Evolutionary conservation across 2,888 invertebrate genomes (phyloP), one percentile per base, ranked within the genome.

Genomic region (Carcina quercana): DNA sequence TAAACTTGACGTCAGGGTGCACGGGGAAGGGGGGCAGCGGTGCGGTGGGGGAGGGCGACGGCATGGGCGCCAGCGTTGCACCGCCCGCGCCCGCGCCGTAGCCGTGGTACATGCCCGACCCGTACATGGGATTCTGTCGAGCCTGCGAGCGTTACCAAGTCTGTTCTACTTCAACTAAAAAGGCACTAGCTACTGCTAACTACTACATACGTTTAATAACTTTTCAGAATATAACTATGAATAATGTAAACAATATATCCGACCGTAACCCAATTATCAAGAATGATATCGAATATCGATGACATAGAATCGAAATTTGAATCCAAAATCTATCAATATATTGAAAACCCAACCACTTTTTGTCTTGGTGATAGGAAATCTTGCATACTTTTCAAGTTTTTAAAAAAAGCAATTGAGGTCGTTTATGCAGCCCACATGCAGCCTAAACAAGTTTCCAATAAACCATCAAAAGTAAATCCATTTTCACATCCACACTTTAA

Each of bases 1-100:
- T 96, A 50, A 97, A 89, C 59, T 90, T 90, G n/a, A 98, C 96
- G 71, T 97, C 96, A 0, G 97, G 96, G 68, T 96, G 94, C 31
- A 96, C 91, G 4, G 96, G 96, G 69, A 90, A 91, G 20, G 82
- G 85, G 40, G 86, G 85, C 43, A 84, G 59, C 14, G 85, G 66
- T 10, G 79, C 59, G 6, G 75, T 74, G 42, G 83, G 80, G 26
- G 83, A 80, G 3, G 75, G 80, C 19, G 80, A 63, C 0, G 80
- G 73, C 74, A 83, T 79, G 2, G 82, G 72, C 31, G 83, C 75
- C 24, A 83, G 65, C 2, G 78, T 59, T 13, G 72, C 70, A 13
- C 57, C 65, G 10, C 65, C 69, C 15, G 58, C 66, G 34, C 63
- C 66, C n/a, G 59, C 57, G 38, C 80, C 79, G 59, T 86, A 87